A percentile compares a stretch with the other conserved stretches of the same genome.
Conservation (phyloP, 1,140 invertebrate genomes). For the Tetragonula clypearis region DNA sequence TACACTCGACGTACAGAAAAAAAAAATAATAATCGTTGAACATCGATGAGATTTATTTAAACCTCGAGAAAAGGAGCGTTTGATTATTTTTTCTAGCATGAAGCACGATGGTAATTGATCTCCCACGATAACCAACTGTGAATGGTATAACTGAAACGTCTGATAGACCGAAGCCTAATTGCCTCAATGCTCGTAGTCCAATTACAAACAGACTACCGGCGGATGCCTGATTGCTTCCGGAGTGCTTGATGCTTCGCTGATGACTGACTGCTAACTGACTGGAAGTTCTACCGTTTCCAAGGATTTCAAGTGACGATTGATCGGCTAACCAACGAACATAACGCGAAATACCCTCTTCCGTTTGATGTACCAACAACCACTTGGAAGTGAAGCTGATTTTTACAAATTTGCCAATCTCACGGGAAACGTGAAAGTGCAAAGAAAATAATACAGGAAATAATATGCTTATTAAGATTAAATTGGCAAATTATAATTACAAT, state of each 20-base stretch:
- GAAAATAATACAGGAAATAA: no score
- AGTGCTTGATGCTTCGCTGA: neutral
- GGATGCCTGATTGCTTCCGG: constrained; percentile 35
- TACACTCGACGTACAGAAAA: no score
- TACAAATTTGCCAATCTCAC: no score
- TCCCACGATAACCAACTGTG: neutral
- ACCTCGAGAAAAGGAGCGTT: neutral
- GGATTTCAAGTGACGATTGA: neutral
- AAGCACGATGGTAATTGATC: neutral
- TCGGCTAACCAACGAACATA: neutral
- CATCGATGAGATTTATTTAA: neutral
- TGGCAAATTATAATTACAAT: no score
- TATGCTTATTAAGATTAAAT: no score
- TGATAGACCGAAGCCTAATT: constrained; percentile 18
- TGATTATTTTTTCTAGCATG: no score
- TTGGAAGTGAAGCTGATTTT: no score
- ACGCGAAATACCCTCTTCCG: neutral
- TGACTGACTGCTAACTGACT: neutral
- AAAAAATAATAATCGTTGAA: neutral
- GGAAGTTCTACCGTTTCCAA: neutral
- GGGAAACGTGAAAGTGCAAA: no score
- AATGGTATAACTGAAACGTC: constrained; percentile 3
- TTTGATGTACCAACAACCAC: neutral
- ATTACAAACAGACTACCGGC: constrained; percentile 24
- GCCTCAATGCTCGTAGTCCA: constrained; percentile 16